A percentile compares a stretch with the other conserved stretches of the same genome.
Evolutionary conservation across 2,113 vertebrate species (phyloP).

Genomic region (Periophthalmus modestus): DNA sequence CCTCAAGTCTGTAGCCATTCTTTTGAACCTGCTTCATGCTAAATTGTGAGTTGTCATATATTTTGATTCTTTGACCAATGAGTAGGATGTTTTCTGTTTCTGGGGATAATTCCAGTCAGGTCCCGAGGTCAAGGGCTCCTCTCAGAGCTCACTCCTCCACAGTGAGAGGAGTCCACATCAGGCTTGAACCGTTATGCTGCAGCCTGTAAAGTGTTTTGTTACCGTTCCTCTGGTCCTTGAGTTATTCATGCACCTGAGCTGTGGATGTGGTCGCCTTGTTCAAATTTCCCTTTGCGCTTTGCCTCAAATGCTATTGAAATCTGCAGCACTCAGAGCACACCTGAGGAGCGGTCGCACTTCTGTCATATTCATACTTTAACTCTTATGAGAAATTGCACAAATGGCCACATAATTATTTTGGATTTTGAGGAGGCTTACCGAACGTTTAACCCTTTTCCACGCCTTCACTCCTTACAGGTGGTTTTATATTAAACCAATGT

Average conservation of each 20-base stretch:
- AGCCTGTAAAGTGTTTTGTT: background rate
- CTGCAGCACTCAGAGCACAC: background rate
- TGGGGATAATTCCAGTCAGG: background rate
- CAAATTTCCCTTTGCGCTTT: background rate
- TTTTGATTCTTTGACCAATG: background rate
- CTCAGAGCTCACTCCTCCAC: background rate
- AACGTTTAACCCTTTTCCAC: background rate
- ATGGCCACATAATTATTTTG: background rate
- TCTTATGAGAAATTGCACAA: background rate
- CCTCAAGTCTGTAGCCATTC: too few species aligned
- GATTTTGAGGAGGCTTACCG: too few species aligned
- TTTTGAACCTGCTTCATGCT: too few species aligned
- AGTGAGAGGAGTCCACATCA: background rate
- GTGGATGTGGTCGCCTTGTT: background rate
- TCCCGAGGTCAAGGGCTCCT: conserved; percentile 2
- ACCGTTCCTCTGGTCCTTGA: background rate
- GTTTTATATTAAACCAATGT: background rate
- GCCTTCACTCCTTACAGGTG: background rate
- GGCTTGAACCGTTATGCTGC: background rate
- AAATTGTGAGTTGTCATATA: too few species aligned
- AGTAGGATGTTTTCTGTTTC: background rate
- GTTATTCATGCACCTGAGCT: conserved; percentile 1
- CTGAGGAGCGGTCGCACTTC: background rate
- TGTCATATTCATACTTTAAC: background rate
- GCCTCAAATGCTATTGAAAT: background rate